These are phyloP conservation scores for Drosophila auraria DNA, from an alignment of 1,140 invertebrate genomes.

Conservation along the genomic window DNA sequence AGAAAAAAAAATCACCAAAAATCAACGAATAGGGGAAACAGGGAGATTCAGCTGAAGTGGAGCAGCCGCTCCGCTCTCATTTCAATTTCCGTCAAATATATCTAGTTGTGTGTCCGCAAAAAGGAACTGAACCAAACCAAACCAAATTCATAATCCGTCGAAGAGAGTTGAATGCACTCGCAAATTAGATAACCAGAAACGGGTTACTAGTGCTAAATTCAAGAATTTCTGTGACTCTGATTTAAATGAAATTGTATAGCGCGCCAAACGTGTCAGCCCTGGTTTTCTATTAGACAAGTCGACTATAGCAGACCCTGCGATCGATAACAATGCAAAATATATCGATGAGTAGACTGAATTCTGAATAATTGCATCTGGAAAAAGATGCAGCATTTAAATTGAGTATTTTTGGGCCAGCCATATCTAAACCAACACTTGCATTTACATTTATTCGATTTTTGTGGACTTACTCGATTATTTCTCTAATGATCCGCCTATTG, in stretches of 20 bases:
- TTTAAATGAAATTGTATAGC: too few relatives aligned
- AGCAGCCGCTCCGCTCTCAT: slow-evolving; percentile 25
- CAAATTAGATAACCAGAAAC: slow-evolving; percentile 22
- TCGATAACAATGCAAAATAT: too few relatives aligned
- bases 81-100: slow-evolving; percentile 7
- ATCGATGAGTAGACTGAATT: too few relatives aligned
- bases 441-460: too few relatives aligned
- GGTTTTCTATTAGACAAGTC: too few relatives aligned
- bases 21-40: slow-evolving; percentile 13
- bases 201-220: neutral
- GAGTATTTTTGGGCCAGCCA: too few relatives aligned
- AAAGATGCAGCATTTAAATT: too few relatives aligned
- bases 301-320: too few relatives aligned
- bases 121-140: slow-evolving; percentile 15
- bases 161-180: slow-evolving; percentile 22
- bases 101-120: slow-evolving; percentile 24
- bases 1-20: slow-evolving; percentile 16
- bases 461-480: neutral
- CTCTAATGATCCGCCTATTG: neutral
- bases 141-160: slow-evolving; percentile 39
- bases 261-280: too few relatives aligned
- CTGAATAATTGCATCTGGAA: too few relatives aligned
- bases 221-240: neutral
- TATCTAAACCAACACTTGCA: too few relatives aligned
- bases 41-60: slow-evolving; percentile 30